These are phyloP conservation scores for Tauraco erythrolophus DNA, from an alignment of 2,113 vertebrate species.

Conservation along the genomic window DNA sequence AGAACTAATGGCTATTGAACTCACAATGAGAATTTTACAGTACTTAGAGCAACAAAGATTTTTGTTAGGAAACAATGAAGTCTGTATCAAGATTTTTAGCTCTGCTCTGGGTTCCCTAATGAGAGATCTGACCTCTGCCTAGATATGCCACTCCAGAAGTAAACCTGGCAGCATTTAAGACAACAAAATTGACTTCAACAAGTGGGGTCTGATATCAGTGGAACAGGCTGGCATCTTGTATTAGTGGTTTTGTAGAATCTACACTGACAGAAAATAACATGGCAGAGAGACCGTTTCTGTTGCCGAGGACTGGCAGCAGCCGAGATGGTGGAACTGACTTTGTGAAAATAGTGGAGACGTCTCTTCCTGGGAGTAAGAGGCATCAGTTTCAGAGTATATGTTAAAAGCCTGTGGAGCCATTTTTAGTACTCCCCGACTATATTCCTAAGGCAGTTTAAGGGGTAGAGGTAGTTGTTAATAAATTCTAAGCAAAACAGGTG, in stretches of 20 bases:
- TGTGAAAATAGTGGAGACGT: neutral
- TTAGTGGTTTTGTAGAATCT: neutral
- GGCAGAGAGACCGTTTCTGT: neutral
- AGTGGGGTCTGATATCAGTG: neutral
- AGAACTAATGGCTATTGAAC: conserved; percentile 17
- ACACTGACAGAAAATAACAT: neutral
- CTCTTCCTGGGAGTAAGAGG: neutral
- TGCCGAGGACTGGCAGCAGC: neutral
- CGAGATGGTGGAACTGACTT: neutral
- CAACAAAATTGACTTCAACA: neutral
- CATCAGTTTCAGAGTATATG: neutral
- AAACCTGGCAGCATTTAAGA: neutral
- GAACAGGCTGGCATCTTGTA: neutral
- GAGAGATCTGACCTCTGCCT: neutral
- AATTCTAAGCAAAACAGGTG: neutral
- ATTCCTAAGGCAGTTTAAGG: neutral
- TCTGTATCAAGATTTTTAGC: neutral
- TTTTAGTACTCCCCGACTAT: neutral
- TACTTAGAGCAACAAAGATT: neutral
- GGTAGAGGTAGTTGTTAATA: neutral
- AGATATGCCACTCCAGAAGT: neutral
- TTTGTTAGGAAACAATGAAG: neutral
- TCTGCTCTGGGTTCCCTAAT: neutral
- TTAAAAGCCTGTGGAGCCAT: neutral
- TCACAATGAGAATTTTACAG: neutral